phyloP scores from a whole-genome alignment of 2,888 invertebrate genomes.

The Copidosoma aretas region DNA sequence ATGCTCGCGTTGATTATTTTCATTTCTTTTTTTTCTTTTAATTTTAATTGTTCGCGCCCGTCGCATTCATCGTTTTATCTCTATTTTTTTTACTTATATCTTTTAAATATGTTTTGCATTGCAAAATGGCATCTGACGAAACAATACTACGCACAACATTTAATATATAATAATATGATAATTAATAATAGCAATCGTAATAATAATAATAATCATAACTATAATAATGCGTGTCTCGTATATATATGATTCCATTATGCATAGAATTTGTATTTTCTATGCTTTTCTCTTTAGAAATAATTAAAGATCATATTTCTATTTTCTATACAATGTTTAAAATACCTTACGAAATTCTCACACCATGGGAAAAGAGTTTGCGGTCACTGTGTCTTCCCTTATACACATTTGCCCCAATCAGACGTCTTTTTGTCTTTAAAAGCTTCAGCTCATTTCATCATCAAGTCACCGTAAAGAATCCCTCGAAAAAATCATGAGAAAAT shows the following conservation, averaged over 20 bases:
- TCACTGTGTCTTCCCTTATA: not conserved
- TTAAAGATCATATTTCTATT: conserved; percentile 22
- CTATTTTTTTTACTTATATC: not conserved
- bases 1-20: conserved; percentile 43
- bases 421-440: conserved; percentile 13
- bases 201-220: conserved; percentile 48
- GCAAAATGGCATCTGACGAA: conserved; percentile 48
- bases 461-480: conserved; percentile 15
- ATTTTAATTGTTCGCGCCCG: conserved; percentile 38
- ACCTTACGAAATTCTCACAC: conserved; percentile 16
- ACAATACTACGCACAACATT: conserved; percentile 60
- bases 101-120: conserved; percentile 34
- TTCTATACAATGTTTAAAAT: conserved; percentile 6
- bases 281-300: conserved; percentile 17
- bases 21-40: conserved; percentile 41
- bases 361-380: conserved; percentile 10
- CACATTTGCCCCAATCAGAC: not conserved
- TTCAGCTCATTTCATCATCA: conserved; percentile 23
- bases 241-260: conserved; percentile 38
- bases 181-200: conserved; percentile 48
- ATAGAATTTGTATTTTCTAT: conserved; percentile 40
- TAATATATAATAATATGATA: conserved; percentile 55
- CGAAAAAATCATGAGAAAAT: conserved; percentile 21
- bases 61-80: not conserved
- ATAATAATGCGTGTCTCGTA: conserved; percentile 51